Percentiles rank a stretch among this genome's conserved stretches.
Evolutionary conservation across 2,797 vertebrate genomes (phyloP).

Genomic region (Chloroceryle inda): DNA sequence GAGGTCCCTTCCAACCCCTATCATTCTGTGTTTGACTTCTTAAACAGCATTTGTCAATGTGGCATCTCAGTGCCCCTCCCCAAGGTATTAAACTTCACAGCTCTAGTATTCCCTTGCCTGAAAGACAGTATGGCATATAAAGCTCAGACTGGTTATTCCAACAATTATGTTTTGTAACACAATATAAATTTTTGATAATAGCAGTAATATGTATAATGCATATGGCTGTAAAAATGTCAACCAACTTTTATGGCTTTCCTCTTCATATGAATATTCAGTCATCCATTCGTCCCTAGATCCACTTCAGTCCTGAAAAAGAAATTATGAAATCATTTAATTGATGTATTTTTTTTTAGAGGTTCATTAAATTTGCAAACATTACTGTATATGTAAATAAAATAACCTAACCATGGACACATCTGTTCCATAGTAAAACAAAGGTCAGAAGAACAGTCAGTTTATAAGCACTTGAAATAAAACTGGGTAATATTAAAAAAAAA

Average conservation of each 20-base stretch:
- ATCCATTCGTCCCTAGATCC: constrained; percentile 74
- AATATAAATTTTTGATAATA: neutral
- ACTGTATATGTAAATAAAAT: neutral
- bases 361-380: neutral
- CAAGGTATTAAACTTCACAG: neutral
- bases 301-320: constrained; percentile 76
- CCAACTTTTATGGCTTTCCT: constrained; percentile 82
- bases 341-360: neutral
- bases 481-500: rapidly evolving
- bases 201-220: neutral
- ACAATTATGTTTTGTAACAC: neutral
- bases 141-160: neutral
- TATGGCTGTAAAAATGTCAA: constrained; percentile 15
- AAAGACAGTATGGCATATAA: neutral
- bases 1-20: neutral
- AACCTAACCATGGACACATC: rapidly evolving
- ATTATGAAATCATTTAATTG: neutral
- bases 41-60: neutral
- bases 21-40: neutral
- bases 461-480: neutral
- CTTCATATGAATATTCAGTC: constrained; percentile 80
- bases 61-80: neutral
- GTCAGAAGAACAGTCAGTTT: neutral
- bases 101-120: neutral
- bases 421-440: neutral